Base-by-base conservation (phyloP, 2,888 invertebrate genomes). In the Oxyteleia sp. region DNA sequence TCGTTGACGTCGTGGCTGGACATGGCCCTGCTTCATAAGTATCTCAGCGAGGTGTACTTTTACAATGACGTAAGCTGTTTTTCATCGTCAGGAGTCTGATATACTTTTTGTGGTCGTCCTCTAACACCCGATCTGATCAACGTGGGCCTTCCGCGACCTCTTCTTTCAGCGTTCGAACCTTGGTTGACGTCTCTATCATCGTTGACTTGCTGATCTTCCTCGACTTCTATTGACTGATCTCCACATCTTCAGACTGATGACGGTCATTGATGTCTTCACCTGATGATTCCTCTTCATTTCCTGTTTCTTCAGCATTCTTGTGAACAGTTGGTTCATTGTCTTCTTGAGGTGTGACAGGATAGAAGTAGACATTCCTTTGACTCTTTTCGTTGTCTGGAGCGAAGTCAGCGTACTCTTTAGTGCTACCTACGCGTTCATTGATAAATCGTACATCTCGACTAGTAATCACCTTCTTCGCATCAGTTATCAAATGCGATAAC, bases 401-500 rank as follows among this genome's bases (percentile, higher is more conserved):
- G 10, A 29, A 15, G 15, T 53, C 53, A 5, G 15, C 0, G 10
- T 1, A 32, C 1, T 8, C 15, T 16, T 8, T 16, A 1, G 15
- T n/a, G 15, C 13, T n/a, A n/a, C 10, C 8, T 10, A 7, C 32
- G 32, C 23, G 1, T 11, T 53, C 32, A 5, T 23, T 23, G 23
- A 23, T 23, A 5, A 23, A 23, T 23, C 5, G 23, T 2, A 23
- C 23, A 23, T 23, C 5, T 23, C 23, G 41, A 13, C 29, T 45
- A 0, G 55, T 23, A 18, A 26, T 16, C 1, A 68, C 29, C 15
- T 55, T 51, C 43, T 26, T 23, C 8, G n/a, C 20, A 3, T 53
- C 41, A 2, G 13, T 7, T 10, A 43, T 55, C 68, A 68, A 16
- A 41, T 68, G 13, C 68, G 35, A 29, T 41, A 68, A 10, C 53